Percentiles rank a stretch among this genome's conserved stretches.
These are phyloP conservation scores for Celastrina argiolus DNA, from an alignment of 2,888 invertebrate genomes.

Conservation along the genomic window DNA sequence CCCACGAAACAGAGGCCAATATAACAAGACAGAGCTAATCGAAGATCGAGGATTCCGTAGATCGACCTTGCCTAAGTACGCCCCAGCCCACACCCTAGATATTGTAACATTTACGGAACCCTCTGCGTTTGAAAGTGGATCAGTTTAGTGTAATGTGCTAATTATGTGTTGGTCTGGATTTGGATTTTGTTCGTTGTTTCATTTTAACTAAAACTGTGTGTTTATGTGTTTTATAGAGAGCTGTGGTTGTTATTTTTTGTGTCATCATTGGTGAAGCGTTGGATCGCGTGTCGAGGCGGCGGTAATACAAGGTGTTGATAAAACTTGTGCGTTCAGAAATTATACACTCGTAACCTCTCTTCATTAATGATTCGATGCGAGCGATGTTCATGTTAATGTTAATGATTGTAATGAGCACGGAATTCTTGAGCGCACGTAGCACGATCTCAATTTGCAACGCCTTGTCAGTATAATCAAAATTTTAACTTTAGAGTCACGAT, in stretches of 20 bases:
- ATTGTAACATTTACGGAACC: slow-evolving; percentile 53
- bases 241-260: slow-evolving; percentile 62
- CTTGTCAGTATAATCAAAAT: slow-evolving; percentile 23
- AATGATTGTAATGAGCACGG: slow-evolving; percentile 5
- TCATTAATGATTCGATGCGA: slow-evolving; percentile 18
- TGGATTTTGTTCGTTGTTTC: slow-evolving; percentile 76
- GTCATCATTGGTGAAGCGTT: slow-evolving; percentile 55
- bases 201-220: slow-evolving; percentile 75
- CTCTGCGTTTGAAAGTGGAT: slow-evolving; percentile 51
- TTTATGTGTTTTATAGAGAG: slow-evolving; percentile 69
- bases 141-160: slow-evolving; percentile 76
- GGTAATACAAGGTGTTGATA: slow-evolving; percentile 37
- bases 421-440: slow-evolving; percentile 23
- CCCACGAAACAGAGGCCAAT: slow-evolving; percentile 27
- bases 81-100: slow-evolving; percentile 35
- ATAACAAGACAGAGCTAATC: slow-evolving; percentile 45
- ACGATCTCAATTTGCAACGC: slow-evolving; percentile 24
- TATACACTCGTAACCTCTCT: slow-evolving; percentile 25
- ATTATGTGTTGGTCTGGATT: slow-evolving; percentile 75
- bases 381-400: not conserved
- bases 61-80: slow-evolving; percentile 45
- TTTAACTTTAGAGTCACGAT: slow-evolving; percentile 25
- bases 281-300: slow-evolving; percentile 53
- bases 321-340: slow-evolving; percentile 45
- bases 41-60: slow-evolving; percentile 63